Evolutionary conservation across 2,113 vertebrate species (phyloP).

Genomic region (Silurus asotus): DNA sequence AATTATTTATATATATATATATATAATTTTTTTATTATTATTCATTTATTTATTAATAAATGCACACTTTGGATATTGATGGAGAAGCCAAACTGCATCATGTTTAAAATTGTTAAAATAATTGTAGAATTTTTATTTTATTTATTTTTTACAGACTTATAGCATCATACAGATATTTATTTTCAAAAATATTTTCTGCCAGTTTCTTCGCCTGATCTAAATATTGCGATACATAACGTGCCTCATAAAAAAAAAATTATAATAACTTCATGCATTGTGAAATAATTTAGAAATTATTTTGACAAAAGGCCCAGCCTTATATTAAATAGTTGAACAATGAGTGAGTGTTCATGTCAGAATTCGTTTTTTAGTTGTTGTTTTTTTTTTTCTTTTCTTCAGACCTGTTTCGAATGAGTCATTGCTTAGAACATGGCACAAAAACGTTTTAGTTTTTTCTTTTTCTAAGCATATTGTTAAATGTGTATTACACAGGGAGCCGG

Average conservation of each 20-base stretch:
- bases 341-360: background rate
- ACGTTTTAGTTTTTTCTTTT: background rate
- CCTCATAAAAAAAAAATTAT: background rate
- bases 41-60: background rate
- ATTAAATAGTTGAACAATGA: background rate
- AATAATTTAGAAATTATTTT: background rate
- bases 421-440: background rate
- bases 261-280: background rate
- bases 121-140: background rate
- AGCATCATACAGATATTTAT: background rate
- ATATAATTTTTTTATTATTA: too few relatives aligned
- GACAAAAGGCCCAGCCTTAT: too few relatives aligned
- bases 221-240: background rate
- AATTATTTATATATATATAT: background rate
- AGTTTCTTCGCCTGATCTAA: background rate
- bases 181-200: background rate
- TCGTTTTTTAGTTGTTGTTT: background rate
- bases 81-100: too few relatives aligned
- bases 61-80: background rate
- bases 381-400: background rate
- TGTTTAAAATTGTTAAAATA: background rate
- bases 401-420: background rate
- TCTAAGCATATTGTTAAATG: background rate
- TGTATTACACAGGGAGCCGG: conserved; percentile 83
- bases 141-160: background rate